Base-by-base conservation (phyloP, 2,888 invertebrate species). In the Stenodera caucasica region DNA sequence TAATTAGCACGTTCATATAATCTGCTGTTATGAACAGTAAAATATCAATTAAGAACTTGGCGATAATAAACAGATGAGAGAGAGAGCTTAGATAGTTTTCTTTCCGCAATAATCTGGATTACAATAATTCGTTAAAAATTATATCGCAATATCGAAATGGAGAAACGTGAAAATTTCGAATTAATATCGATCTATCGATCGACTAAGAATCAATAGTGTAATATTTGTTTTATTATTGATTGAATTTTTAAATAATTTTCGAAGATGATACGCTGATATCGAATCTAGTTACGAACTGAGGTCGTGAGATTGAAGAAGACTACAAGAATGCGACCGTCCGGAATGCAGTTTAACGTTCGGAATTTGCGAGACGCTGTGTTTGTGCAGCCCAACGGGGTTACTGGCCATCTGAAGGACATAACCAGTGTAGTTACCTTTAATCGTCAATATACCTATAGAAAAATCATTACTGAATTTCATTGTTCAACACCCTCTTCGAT, bases 321-420 rank as follows among this genome's bases (percentile, higher is more conserved):
- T 65, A 65, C 63, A 63, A 65, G 67, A 67, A 63, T 67, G 69
- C 67, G 66, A 67, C 67, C 67, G 66, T 64, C 66, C 65, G 68
- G 72, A 72, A 72, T 72, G 72, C 70, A 71, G 72, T 69, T 70
- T 70, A 70, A 68, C 71, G 67, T 58, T 66, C 60, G 68, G 68
- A 67, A 70, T 70, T 71, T 64, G 69, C 68, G 66, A 68, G 68
- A 64, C 67, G 58, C 58, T 61, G 64, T 65, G 60, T 59, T 67
- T 60, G 67, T 66, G 65, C 62, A 65, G 60, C 56, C 58, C 63
- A 63, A 59, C 57, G 60, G 64, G 68, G 68, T 68, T 60, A 68
- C 64, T 68, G 68, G 63, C 68, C 68, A 68, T 61, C 63, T 56
- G 65, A 68, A 68, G 68, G 68, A 67, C 67, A 67, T 53, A 52